phyloP scores from a whole-genome alignment of 2,113 vertebrate genomes.

The Ctenodactylus gundi region DNA sequence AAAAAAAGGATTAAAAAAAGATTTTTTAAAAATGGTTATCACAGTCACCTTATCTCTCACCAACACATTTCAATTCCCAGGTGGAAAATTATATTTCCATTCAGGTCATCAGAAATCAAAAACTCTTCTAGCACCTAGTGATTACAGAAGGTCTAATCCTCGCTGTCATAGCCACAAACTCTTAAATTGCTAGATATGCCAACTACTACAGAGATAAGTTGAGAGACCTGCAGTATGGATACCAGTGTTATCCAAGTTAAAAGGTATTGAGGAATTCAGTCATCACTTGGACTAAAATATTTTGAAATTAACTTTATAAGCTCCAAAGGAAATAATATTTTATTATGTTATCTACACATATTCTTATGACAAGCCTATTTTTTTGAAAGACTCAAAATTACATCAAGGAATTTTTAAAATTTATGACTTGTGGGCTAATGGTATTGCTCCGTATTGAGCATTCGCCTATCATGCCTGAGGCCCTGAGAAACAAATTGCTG shows the following conservation, averaged over 20 bases:
- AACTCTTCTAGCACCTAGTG: not conserved
- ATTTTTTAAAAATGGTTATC: not conserved
- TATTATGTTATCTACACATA: not conserved
- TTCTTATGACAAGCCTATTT: not conserved
- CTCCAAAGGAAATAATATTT: not conserved
- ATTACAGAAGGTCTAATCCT: not conserved
- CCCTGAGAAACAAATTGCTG: not conserved
- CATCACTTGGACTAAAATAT: constrained; percentile 21
- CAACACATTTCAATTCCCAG: not conserved
- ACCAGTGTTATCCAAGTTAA: not conserved
- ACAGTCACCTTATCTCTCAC: not conserved
- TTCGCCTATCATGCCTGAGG: not conserved
- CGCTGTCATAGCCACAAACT: not conserved
- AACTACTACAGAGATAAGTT: not conserved
- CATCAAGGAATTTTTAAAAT: not conserved
- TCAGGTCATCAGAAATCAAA: not conserved
- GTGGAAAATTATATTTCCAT: not conserved
- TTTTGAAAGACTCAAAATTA: constrained; percentile 27
- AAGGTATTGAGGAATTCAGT: constrained; percentile 15
- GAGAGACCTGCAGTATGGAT: not conserved
- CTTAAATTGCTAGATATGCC: not conserved
- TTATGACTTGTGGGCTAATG: not conserved
- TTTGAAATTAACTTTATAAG: constrained; percentile 19
- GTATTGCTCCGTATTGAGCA: not conserved
- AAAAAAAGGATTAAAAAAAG: too few species aligned